Evolutionary conservation across 2,113 vertebrate species (phyloP), one percentile per base, ranked within the genome.

Genomic region (Piaya cayana): DNA sequence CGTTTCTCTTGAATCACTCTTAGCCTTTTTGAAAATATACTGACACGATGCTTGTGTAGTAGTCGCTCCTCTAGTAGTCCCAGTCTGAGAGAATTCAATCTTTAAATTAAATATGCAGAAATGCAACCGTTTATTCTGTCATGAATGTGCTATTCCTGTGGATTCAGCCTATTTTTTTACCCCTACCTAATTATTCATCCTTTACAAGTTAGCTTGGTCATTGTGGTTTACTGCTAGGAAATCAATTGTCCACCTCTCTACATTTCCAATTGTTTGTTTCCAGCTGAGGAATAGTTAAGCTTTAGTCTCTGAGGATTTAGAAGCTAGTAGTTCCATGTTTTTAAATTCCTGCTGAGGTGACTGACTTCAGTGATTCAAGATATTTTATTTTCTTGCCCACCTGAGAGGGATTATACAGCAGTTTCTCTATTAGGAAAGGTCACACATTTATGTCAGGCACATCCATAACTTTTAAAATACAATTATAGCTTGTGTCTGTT

Each of bases 391-490:
- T 92, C 71, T 50, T 80, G 47, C 71, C 37, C 77, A 86, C 45
- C 20, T 70, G 65, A 89, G 91, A 89, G 50, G 84, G 80, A 92
- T 96, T 91, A 87, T 94, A n/a, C 83, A 96, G 74, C 81, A 87
- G 65, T 75, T 96, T 39, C n/a, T 94, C 88, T 43, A 60, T 76
- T 92, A 92, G 74, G 39, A 84, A 93, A 95, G 85, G 92, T 95
- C 88, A 94, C 43, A 71, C 15, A 63, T 65, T 86, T 88, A 47
- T 88, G 80, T 90, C 94, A 90, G 80, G 36, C 25, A 29, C 79
- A 93, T 92, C 67, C 60, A 92, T 95, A 95, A 86, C 68, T 96
- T 96, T 26, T 37, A 90, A 95, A 93, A 83, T 86, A 82, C 34
- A 49, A 90, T 96, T 93, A 89, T 82, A 86, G 80, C 77, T 47